Conservation (phyloP, 2,113 vertebrate genomes). For the Dipodomys ordii region DNA sequence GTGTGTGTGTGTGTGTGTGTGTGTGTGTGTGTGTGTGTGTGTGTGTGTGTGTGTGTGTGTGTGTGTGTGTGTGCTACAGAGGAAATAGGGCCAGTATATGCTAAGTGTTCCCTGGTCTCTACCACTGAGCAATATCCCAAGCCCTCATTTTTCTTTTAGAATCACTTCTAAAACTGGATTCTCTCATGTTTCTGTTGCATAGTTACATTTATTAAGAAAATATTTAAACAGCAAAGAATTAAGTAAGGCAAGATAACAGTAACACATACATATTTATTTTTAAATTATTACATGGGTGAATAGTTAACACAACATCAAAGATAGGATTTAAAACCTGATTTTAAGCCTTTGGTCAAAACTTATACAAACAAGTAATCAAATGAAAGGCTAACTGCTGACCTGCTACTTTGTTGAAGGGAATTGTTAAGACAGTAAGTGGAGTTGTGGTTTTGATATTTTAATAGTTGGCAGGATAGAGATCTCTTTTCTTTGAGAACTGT, state of each 20-base stretch:
- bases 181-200: neutral
- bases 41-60: too few relatives aligned
- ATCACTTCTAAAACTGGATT: neutral
- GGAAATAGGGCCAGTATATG: neutral
- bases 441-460: neutral
- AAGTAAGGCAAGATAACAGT: neutral
- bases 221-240: neutral
- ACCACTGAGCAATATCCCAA: neutral
- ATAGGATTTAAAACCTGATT: neutral
- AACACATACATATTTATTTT: neutral
- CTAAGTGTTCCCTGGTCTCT: neutral
- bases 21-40: too few relatives aligned
- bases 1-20: too few relatives aligned
- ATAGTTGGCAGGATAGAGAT: neutral
- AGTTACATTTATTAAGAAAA: neutral
- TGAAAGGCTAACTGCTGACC: neutral
- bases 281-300: neutral
- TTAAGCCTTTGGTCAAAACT: neutral
- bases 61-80: neutral
- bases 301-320: neutral
- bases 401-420: neutral
- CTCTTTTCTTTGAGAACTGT: neutral
- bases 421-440: neutral
- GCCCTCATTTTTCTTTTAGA: neutral
- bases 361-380: neutral